These are phyloP conservation scores for Seriola quinqueradiata DNA, from an alignment of 2,113 vertebrate species.

Conservation along the genomic window DNA sequence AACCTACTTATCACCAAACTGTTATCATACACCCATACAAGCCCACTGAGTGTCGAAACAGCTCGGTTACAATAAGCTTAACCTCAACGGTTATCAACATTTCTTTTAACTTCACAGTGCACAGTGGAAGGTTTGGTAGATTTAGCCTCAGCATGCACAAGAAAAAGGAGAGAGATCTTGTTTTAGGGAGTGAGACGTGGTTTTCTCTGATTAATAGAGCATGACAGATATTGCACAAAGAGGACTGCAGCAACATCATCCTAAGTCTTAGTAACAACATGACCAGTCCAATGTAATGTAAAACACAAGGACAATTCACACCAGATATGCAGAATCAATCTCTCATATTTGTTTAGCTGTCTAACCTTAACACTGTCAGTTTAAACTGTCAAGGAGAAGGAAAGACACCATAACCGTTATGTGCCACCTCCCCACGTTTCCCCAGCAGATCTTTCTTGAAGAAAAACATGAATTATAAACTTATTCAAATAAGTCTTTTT, in stretches of 20 bases:
- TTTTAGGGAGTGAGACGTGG: background rate
- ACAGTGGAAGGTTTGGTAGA: background rate
- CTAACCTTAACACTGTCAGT: background rate
- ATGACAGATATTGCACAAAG: constrained; percentile 36
- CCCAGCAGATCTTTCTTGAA: background rate
- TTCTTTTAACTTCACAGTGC: background rate
- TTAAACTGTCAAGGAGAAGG: background rate
- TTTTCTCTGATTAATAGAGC: constrained; percentile 42
- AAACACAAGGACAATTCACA: constrained; percentile 8
- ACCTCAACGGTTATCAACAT: background rate
- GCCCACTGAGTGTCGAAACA: background rate
- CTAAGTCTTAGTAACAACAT: background rate
- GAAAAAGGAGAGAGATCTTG: background rate
- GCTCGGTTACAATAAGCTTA: constrained; percentile 31
- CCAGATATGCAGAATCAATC: background rate
- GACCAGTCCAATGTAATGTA: constrained; percentile 12
- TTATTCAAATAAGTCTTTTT: background rate
- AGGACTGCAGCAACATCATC: constrained; percentile 7
- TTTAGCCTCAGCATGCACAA: background rate
- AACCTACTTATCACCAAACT: constrained; percentile 40
- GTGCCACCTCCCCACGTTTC: background rate
- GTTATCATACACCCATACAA: constrained; percentile 23
- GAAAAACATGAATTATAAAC: background rate
- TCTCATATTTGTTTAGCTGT: background rate
- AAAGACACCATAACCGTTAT: background rate